Evolutionary conservation across 2,888 invertebrate species (phyloP), one percentile per base, ranked within the genome.

Genomic region (Chrysotoxum bicinctum): DNA sequence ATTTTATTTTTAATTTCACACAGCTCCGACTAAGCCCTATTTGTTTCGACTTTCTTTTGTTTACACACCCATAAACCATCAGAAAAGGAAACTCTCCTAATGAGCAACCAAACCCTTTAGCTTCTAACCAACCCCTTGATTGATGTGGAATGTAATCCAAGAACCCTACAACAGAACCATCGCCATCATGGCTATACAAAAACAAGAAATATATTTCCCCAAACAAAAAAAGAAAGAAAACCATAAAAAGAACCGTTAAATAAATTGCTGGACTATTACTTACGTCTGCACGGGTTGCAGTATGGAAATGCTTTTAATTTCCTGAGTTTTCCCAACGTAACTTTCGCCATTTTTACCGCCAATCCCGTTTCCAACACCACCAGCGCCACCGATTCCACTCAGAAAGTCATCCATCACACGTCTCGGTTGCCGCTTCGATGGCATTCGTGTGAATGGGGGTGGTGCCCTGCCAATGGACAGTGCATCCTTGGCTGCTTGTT

Each of bases 371-470:
- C 93, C 93, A 91, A 87, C 94, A 93, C 87, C 95, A 93, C 73
- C 96, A 93, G 84, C 95, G 94, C 89, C 95, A 95, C 87, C 96
- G 93, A 81, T 96, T 93, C 88, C 76, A 89, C 93, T 93, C 88
- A 92, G 91, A 88, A 93, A 92, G 87, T 93, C 93, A 91, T 95
- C 95, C 88, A 94, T 94, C 88, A 94, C 93, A 87, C 96, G 94
- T 78, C 96, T 93, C 85, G 95, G 94, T 90, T 95, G 95, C 87
- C 96, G 94, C 79, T 96, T 94, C 88, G 96, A 96, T 54, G 96
- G 96, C 12, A 96, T 95, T 88, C 97, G 93, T 72, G 95, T 95
- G 92, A 97, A 96, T 82, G 94, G 93, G 54, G 96, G 96, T 79
- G 95, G 96, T 66, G 95, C 94, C 69, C 94, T 92, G 73, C 93